Evolutionary conservation across 37 sponge, comb jelly and placozoan species (phyloP), one percentile per base, ranked within the genome.

Genomic region (Ephydatia muelleri): DNA sequence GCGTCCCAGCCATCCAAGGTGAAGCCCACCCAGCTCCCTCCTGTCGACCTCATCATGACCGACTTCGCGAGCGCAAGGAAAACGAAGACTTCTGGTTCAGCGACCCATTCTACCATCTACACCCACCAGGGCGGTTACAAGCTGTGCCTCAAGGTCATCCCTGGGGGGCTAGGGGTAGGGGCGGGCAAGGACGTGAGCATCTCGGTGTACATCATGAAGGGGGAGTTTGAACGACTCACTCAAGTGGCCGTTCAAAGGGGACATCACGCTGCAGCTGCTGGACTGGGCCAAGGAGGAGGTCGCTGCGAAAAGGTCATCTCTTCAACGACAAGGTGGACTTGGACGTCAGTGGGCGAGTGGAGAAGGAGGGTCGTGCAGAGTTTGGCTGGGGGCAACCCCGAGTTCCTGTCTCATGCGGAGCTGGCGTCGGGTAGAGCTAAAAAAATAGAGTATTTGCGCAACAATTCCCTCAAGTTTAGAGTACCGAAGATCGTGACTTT

Each of bases 131-230:
- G 30, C 6, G 70, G 70, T 4, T 69, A 69, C 70, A 69, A 69
- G 70, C 28, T 69, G 5, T 69, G 70, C 9, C 70, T 69, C 9
- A 31, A 30, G 28, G 70, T 69, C 3, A 69, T 31, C 3, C 70
- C 70, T 12, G 70, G 30, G 4, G 70, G 70, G 5, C 28, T 31
- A 6, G 70, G 70, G 28, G 70, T 31, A 12, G 70, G 70, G 12
- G 30, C 28, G 9, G 12, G 70, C 9, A 69, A 27, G 28, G 9
- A 69, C 12, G 30, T 69, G 12, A 31, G 30, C 28, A 9, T 69
- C 6, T 69, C 30, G 3, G 30, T 69, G 70, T 69, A 69, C 70
- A 27, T 69, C 70, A 69, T 69, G 70, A 69, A 69, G 12, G 70
- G 70, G 28, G 30, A 27, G 30, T 30, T 31, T 9, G 70, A n/a